A percentile compares a stretch with the other conserved stretches of the same genome.
phyloP scores from a whole-genome alignment of 2,888 invertebrate species.

The Endotricha flammealis region DNA sequence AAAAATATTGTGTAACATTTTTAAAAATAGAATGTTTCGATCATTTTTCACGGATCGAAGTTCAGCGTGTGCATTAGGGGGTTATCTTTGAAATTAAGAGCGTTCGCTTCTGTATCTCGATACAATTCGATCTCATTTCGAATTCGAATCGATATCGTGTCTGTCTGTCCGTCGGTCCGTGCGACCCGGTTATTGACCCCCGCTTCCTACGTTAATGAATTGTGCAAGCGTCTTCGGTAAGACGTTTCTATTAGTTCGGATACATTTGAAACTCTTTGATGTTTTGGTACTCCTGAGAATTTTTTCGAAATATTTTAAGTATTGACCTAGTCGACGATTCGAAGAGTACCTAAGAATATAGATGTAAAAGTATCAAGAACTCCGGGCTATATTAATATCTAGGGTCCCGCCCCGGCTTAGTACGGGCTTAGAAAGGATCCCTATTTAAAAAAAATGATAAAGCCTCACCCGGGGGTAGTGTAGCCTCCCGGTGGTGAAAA shows the following conservation, averaged over 20 bases:
- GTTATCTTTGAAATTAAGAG: conserved; percentile 69
- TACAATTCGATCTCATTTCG: conserved; percentile 63
- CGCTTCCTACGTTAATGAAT: conserved; percentile 57
- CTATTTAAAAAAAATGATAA: no score
- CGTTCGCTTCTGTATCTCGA: conserved; percentile 50
- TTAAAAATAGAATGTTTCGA: conserved; percentile 18
- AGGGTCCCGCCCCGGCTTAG: no score
- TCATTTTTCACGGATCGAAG: conserved; percentile 42
- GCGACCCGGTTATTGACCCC: conserved; percentile 65
- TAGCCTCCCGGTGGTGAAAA: no score
- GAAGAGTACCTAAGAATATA: no score
- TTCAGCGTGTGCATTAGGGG: conserved; percentile 56
- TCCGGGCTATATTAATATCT: no score
- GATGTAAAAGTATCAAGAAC: no score
- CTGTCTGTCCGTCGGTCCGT: conserved; percentile 25
- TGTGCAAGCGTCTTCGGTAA: conserved; percentile 54
- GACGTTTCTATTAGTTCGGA: conserved; percentile 49
- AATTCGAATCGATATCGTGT: conserved; percentile 48
- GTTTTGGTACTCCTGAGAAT: no score
- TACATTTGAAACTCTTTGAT: conserved; percentile 25
- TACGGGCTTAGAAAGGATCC: no score
- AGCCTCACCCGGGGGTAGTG: no score
- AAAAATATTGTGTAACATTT: conserved; percentile 14
- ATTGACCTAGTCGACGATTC: no score
- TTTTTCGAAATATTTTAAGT: no score